Percentiles rank a stretch among this genome's conserved stretches.
These are phyloP conservation scores for Tortrix viridana DNA, from an alignment of 2,888 invertebrate species.

Conservation along the genomic window DNA sequence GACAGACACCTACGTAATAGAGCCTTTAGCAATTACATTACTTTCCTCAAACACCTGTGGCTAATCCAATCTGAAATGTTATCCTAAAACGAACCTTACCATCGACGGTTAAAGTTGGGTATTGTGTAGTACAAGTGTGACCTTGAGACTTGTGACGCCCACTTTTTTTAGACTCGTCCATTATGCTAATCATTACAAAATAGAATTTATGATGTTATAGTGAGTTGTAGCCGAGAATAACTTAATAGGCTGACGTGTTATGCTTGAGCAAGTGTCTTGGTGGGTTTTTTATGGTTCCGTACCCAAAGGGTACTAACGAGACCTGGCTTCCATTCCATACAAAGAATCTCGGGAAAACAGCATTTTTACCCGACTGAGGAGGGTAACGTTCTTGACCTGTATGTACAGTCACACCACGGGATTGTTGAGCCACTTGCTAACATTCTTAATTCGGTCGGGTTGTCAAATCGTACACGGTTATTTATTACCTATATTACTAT, in stretches of 20 bases:
- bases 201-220: conserved; percentile 26
- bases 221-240: conserved; percentile 23
- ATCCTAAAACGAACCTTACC: conserved; percentile 4
- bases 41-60: conserved; percentile 27
- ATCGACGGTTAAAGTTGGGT: background rate
- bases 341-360: too few species aligned
- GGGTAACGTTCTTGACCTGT: too few species aligned
- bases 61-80: conserved; percentile 12
- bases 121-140: background rate
- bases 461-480: too few species aligned
- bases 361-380: too few species aligned
- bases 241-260: conserved; percentile 7
- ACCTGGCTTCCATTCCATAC: too few species aligned
- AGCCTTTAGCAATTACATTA: conserved; percentile 31
- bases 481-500: too few species aligned
- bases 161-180: conserved; percentile 4
- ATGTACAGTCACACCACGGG: too few species aligned
- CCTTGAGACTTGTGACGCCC: conserved; percentile 23
- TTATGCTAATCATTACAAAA: conserved; percentile 34
- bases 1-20: background rate
- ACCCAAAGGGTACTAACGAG: too few species aligned
- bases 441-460: too few species aligned
- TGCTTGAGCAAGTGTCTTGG: too few species aligned
- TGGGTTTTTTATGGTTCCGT: too few species aligned
- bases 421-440: too few species aligned